Evolutionary conservation across 2,113 vertebrate species (phyloP).

Genomic region (Polyodon spathula): DNA sequence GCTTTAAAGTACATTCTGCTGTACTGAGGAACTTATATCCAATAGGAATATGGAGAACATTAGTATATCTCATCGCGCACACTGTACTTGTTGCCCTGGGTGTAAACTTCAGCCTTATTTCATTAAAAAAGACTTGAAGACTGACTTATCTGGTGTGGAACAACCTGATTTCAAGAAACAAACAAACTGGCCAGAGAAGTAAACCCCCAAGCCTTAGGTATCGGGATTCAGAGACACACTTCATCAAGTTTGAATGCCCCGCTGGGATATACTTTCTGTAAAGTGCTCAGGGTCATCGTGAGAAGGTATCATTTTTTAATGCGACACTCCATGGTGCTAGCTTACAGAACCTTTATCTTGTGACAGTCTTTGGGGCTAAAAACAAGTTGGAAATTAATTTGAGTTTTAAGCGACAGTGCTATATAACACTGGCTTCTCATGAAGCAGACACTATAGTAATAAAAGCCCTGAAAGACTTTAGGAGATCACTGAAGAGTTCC

Average conservation of each 20-base stretch:
- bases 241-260: not conserved
- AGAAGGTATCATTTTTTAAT: slow-evolving; percentile 1
- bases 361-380: not conserved
- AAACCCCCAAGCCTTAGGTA: too few relatives aligned
- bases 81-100: too few relatives aligned
- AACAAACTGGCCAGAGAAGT: too few relatives aligned
- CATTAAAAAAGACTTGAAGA: too few relatives aligned
- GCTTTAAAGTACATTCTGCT: too few relatives aligned
- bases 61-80: too few relatives aligned
- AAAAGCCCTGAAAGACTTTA: not conserved
- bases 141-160: too few relatives aligned
- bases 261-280: not conserved
- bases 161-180: too few relatives aligned
- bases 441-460: not conserved
- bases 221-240: too few relatives aligned
- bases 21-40: too few relatives aligned
- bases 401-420: not conserved
- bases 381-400: not conserved
- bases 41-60: too few relatives aligned
- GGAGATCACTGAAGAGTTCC: not conserved
- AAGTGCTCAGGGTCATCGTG: not conserved
- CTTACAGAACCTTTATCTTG: not conserved
- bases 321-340: not conserved
- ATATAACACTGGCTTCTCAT: not conserved
- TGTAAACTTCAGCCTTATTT: too few relatives aligned